These are phyloP conservation scores for Clarias magur DNA, from an alignment of 2,113 vertebrate species.

Conservation along the genomic window DNA sequence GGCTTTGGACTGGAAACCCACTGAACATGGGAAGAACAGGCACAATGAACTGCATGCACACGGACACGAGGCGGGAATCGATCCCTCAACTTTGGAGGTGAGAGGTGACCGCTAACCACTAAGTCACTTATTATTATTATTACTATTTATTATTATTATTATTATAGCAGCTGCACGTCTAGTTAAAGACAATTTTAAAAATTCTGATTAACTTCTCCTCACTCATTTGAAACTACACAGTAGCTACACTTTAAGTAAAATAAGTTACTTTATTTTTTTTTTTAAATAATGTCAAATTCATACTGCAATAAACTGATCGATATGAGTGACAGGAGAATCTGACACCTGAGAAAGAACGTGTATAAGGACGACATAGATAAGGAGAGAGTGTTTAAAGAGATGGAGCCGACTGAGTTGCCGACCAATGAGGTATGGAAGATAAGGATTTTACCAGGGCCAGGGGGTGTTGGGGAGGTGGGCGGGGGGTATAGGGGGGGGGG, in stretches of 20 bases:
- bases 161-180: not conserved
- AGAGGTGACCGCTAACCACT: no score
- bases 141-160: not conserved
- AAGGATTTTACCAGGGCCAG: not conserved
- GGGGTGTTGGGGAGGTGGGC: not conserved
- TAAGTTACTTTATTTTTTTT: not conserved
- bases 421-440: not conserved
- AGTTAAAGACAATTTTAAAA: not conserved
- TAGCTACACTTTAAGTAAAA: not conserved
- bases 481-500: conserved; percentile 49
- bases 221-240: not conserved
- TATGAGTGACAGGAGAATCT: conserved; percentile 15
- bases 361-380: conserved; percentile 9
- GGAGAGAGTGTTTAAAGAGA: not conserved
- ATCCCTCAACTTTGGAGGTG: no score
- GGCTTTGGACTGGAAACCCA: no score
- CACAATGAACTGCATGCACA: no score
- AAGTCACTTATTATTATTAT: not conserved
- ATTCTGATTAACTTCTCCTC: not conserved
- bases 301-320: conserved; percentile 15
- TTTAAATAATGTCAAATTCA: conserved; percentile 12
- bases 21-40: no score
- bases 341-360: conserved; percentile 14
- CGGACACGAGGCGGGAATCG: no score
- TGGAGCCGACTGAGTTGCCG: not conserved